These are phyloP conservation scores for Elegia similella DNA, from an alignment of 2,888 invertebrate genomes.

Conservation along the genomic window DNA sequence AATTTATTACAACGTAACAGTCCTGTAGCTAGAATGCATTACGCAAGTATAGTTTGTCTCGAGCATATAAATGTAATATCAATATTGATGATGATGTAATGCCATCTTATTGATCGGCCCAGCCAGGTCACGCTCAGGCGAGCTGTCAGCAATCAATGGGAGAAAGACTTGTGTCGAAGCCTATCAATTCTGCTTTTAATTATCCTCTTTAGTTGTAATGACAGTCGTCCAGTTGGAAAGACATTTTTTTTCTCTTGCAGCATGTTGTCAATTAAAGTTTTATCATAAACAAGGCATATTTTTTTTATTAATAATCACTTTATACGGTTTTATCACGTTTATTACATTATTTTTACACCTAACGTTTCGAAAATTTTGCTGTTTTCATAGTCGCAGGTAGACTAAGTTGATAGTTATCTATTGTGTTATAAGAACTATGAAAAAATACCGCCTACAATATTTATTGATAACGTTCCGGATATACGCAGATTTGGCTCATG, in stretches of 20 bases:
- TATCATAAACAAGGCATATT: too few species aligned
- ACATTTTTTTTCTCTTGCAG: neutral
- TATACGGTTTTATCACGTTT: too few species aligned
- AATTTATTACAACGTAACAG: too few species aligned
- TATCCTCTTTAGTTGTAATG: constrained; percentile 1
- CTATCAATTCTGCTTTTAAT: constrained; percentile 5
- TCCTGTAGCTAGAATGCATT: neutral
- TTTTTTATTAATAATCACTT: too few species aligned
- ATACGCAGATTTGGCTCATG: too few species aligned
- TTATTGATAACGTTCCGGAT: too few species aligned
- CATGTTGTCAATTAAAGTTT: neutral
- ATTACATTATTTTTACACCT: too few species aligned
- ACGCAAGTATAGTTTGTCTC: neutral
- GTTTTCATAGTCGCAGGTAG: too few species aligned
- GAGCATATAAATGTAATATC: constrained; percentile 7
- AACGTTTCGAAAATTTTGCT: too few species aligned
- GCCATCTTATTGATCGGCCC: constrained; percentile 8
- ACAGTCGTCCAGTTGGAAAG: neutral
- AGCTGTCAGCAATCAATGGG: neutral
- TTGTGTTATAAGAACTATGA: too few species aligned
- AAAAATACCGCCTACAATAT: too few species aligned
- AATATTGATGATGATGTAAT: constrained; percentile 12
- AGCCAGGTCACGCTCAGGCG: neutral
- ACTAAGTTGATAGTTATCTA: too few species aligned
- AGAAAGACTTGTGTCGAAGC: neutral